Evolutionary conservation across 2,113 vertebrate species (phyloP).

Genomic region (Thinocorus orbignyianus): DNA sequence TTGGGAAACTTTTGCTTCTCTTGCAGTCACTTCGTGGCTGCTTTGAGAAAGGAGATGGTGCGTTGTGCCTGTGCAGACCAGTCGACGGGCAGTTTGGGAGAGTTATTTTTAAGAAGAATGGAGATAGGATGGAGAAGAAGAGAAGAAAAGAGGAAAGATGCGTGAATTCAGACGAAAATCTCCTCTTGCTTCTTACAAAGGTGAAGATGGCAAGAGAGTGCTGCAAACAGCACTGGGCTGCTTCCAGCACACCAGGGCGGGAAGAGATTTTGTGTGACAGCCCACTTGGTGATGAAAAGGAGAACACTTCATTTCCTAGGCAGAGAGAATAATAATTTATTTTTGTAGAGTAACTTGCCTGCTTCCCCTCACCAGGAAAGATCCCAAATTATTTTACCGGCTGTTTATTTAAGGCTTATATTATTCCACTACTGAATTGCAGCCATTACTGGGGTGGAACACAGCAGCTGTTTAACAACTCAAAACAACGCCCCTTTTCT

Average conservation of each 20-base stretch:
- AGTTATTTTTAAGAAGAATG: neutral
- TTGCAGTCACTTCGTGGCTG: accelerated
- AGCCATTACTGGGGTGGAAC: constrained; percentile 27
- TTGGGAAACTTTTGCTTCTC: neutral
- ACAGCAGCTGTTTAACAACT: constrained; percentile 47
- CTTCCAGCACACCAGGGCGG: constrained; percentile 24
- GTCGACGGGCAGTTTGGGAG: neutral
- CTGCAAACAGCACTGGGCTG: neutral
- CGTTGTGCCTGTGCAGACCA: neutral
- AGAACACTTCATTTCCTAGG: constrained; percentile 51
- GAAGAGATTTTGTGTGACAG: neutral
- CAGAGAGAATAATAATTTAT: constrained; percentile 43
- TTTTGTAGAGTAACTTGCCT: constrained; percentile 28
- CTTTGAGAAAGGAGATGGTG: neutral
- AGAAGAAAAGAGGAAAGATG: neutral
- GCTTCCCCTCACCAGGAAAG: neutral
- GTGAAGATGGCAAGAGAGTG: neutral
- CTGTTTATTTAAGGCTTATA: constrained; percentile 12
- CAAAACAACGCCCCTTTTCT: constrained; percentile 19
- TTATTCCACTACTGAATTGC: constrained; percentile 40
- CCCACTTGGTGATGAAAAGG: constrained; percentile 17
- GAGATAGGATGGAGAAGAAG: neutral
- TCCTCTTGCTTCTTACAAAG: neutral
- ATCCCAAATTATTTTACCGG: constrained; percentile 54
- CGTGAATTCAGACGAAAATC: neutral